Percentiles rank a stretch among this genome's conserved stretches.
Conservation (phyloP, 2,797 vertebrate species). For the Sylvia borin region DNA sequence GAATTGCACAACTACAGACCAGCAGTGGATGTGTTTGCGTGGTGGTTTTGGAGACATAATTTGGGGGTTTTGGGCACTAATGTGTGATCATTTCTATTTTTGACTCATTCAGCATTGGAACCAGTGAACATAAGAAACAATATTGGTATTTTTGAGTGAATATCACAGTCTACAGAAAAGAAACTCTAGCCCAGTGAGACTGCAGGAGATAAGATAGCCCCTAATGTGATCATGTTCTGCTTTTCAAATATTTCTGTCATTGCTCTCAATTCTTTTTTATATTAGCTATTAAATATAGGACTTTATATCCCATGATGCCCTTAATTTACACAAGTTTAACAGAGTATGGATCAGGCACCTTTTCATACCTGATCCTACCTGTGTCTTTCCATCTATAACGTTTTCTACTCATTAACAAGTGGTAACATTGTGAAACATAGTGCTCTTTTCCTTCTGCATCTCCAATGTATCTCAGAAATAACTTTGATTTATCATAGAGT, state of each 20-base stretch:
- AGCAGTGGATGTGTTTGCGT: not conserved
- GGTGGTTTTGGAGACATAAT: not conserved
- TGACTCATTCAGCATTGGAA: not conserved
- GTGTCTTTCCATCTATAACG: not conserved
- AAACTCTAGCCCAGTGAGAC: not conserved
- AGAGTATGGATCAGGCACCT: not conserved
- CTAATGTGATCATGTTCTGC: not conserved
- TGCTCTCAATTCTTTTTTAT: not conserved
- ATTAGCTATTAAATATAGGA: not conserved
- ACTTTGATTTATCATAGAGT: not conserved
- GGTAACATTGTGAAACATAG: not conserved
- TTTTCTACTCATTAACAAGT: not conserved
- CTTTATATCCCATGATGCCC: not conserved
- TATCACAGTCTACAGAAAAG: not conserved
- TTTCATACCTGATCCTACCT: not conserved
- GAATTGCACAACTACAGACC: not conserved
- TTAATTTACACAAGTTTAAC: not conserved
- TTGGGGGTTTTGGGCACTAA: not conserved
- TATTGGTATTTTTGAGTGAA: not conserved
- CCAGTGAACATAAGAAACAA: not conserved
- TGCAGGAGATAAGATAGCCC: not conserved
- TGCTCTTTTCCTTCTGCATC: not conserved
- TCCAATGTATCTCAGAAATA: not conserved
- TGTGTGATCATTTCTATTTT: not conserved
- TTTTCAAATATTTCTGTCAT: not conserved